Evolutionary conservation across 2,888 invertebrate genomes (phyloP).

Genomic region (Luperina nickerlii): DNA sequence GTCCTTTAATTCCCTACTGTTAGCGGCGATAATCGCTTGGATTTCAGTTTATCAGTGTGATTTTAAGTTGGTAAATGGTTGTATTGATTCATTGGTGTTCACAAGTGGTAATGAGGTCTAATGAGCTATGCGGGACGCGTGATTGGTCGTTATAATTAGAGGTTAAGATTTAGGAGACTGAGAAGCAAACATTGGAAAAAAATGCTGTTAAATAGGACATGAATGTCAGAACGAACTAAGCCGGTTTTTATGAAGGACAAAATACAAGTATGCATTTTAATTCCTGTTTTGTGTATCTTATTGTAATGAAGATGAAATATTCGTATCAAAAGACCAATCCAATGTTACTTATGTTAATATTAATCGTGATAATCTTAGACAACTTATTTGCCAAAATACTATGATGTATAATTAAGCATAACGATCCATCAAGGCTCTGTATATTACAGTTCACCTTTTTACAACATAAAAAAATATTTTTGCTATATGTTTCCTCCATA

Average conservation of each 20-base stretch:
- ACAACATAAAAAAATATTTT: neutral
- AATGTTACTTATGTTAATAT: neutral
- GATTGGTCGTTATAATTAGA: slow-evolving; percentile 77
- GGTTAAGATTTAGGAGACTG: slow-evolving; percentile 56
- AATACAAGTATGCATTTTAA: neutral
- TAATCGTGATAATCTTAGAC: neutral
- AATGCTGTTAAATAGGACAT: slow-evolving; percentile 47
- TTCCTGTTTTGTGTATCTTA: neutral
- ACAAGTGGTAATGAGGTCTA: slow-evolving; percentile 75
- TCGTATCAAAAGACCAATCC: slow-evolving; percentile 14
- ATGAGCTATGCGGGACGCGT: slow-evolving; percentile 72
- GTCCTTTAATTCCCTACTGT: neutral
- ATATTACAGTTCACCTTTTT: neutral
- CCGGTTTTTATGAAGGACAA: slow-evolving; percentile 15
- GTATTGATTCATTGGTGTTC: slow-evolving; percentile 75
- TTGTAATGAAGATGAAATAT: neutral
- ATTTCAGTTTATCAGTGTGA: slow-evolving; percentile 24
- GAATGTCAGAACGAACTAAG: slow-evolving; percentile 23
- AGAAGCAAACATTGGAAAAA: slow-evolving; percentile 49
- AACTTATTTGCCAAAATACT: neutral
- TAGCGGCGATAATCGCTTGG: slow-evolving; percentile 57
- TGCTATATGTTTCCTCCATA: neutral
- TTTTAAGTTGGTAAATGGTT: slow-evolving; percentile 55
- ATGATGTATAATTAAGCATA: neutral
- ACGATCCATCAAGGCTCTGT: neutral